Evolutionary conservation across 2,113 vertebrate genomes (phyloP).

Genomic region (Eublepharis macularius): DNA sequence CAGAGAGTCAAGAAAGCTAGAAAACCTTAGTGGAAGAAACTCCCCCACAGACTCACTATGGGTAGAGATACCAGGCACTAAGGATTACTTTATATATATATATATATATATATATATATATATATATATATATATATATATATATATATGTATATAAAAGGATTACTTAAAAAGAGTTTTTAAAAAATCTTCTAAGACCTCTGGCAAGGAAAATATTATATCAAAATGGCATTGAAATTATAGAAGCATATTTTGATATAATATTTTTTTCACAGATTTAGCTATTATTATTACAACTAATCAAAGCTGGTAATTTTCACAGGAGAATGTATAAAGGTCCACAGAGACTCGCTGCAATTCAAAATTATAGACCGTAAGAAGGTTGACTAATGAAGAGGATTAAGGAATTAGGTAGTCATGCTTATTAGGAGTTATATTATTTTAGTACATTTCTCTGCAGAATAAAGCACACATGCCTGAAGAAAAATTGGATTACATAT

Average conservation of each 20-base stretch:
- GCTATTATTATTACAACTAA: not conserved
- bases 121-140: too few relatives aligned
- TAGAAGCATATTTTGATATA: not conserved
- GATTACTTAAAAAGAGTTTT: too few relatives aligned
- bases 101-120: too few relatives aligned
- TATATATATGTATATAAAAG: too few relatives aligned
- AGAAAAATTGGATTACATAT: conserved; percentile 11
- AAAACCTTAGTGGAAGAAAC: too few relatives aligned
- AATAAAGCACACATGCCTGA: not conserved
- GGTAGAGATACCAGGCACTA: too few relatives aligned
- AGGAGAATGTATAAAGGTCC: not conserved
- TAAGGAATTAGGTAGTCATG: not conserved
- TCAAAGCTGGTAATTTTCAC: conserved; percentile 10
- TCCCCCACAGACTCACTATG: too few relatives aligned
- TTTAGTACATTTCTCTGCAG: not conserved
- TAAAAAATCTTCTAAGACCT: too few relatives aligned
- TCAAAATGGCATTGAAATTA: too few relatives aligned
- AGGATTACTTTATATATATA: too few relatives aligned
- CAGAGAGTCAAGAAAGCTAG: too few relatives aligned
- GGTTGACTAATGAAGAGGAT: not conserved
- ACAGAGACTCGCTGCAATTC: not conserved
- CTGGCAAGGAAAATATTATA: too few relatives aligned
- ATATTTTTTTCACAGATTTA: conserved; percentile 13
- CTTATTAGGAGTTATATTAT: conserved; percentile 9
- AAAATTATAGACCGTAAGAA: conserved; percentile 4